Evolutionary conservation across 2,797 vertebrate species (phyloP), one percentile per base, ranked within the genome.

Genomic region (Glossophaga mutica): DNA sequence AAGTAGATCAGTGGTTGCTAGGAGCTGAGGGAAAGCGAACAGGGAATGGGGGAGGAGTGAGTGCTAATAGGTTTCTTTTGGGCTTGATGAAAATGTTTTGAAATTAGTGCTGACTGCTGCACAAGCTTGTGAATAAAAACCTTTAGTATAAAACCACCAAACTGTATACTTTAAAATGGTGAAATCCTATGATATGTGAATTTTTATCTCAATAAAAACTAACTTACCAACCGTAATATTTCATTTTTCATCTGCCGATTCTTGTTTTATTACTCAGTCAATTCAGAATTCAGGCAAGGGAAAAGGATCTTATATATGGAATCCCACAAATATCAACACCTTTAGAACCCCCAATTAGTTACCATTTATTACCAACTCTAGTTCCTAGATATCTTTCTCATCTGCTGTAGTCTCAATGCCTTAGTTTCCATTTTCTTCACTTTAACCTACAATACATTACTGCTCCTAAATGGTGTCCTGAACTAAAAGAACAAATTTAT

Each of bases 341-440:
- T 14, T 93, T 86, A 90, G 34, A 24, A 82, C 6, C 2, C 32
- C 67, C 48, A 67, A 82, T 62, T 55, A 73, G 24, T 83, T 94
- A 93, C 16, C 48, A 84, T 39, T 87, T 39, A 82, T 78, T 86
- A 91, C 32, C 67, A 96, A 94, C 46, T 87, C 39, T 71, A 86
- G 29, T n/a, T 67, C 21, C n/a, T 76, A 81, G 19, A 24, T 52
- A 67, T 74, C 71, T 76, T 90, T 89, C 57, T 85, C 44, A 70
- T n/a, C 26, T 78, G 39, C 42, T 94, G 21, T 67, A 88, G 57
- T 29, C 32, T 68, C 68, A 84, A 21, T n/a, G 67, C 42, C 65
- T 73, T 79, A 46, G 62, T 85, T 91, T 46, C 50, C 34, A n/a
- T 89, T 93, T 95, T 94, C 37, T 87, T 79, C 52, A 90, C 37